These are phyloP conservation scores for Diprion similis DNA, from an alignment of 1,140 invertebrate species.

Conservation along the genomic window DNA sequence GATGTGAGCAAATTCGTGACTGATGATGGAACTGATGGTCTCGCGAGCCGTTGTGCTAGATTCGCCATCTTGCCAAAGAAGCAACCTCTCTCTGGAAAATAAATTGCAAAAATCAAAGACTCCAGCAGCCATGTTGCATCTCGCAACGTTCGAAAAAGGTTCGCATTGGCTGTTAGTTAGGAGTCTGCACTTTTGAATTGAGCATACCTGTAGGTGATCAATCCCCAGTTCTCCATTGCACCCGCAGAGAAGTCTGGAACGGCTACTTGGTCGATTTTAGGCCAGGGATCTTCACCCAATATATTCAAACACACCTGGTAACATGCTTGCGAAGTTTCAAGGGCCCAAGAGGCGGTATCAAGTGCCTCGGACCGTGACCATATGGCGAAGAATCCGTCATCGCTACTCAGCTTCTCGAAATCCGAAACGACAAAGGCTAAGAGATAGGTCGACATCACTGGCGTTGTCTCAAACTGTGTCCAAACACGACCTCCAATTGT, in stretches of 20 bases:
- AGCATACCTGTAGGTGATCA: slow-evolving; percentile 69
- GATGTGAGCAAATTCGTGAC: slow-evolving; percentile 85
- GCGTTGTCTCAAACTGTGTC: slow-evolving; percentile 67
- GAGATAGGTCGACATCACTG: slow-evolving; percentile 77
- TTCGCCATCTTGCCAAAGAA: slow-evolving; percentile 61
- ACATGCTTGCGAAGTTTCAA: slow-evolving; percentile 54
- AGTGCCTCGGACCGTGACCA: slow-evolving; percentile 71
- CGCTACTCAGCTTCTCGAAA: slow-evolving; percentile 50
- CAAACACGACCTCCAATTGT: slow-evolving; percentile 53
- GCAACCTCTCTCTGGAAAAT: slow-evolving; percentile 62
- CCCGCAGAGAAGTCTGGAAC: slow-evolving; percentile 78
- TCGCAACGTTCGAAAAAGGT: no score
- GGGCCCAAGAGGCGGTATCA: slow-evolving; percentile 65
- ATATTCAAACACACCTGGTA: slow-evolving; percentile 59
- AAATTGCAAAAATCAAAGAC: neutral
- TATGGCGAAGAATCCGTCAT: slow-evolving; percentile 63
- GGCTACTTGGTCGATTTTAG: slow-evolving; percentile 74
- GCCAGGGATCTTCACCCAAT: slow-evolving; percentile 63
- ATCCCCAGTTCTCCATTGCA: slow-evolving; percentile 80
- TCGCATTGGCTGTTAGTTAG: no score
- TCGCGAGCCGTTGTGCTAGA: slow-evolving; percentile 61
- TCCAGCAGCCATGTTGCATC: no score
- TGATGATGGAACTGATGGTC: slow-evolving; percentile 66
- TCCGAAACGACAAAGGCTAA: slow-evolving; percentile 73
- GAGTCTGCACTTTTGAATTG: neutral